Conservation (phyloP, 2,888 invertebrate species). For the Mantis religiosa region DNA sequence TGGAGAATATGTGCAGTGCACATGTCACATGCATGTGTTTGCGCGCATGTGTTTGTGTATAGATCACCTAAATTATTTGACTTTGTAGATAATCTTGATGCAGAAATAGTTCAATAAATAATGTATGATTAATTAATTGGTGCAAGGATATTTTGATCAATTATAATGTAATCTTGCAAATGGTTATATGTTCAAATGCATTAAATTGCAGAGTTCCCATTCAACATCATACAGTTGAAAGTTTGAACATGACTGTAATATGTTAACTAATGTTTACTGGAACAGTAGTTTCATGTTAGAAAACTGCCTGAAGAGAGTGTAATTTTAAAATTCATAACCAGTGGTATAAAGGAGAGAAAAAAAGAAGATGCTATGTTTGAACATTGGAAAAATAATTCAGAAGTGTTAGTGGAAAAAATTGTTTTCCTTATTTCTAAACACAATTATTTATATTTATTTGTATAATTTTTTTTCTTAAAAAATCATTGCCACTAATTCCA, state of each 20-base stretch:
- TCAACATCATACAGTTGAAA: not conserved
- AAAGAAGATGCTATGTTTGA: not conserved
- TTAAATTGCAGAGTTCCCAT: conserved; percentile 1
- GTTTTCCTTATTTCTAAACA: not conserved
- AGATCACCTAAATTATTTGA: conserved; percentile 6
- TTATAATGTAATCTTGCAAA: not conserved
- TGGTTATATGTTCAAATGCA: not conserved
- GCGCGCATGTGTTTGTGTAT: not conserved
- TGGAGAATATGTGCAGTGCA: no score
- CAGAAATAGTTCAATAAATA: conserved; percentile 4
- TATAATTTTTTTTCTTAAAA: not conserved
- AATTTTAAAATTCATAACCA: not conserved
- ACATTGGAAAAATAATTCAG: not conserved
- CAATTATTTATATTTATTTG: no score
- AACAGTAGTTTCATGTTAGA: not conserved
- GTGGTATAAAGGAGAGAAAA: not conserved
- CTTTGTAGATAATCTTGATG: conserved; percentile 3
- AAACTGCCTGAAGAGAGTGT: not conserved
- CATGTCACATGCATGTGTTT: no score
- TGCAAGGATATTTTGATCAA: not conserved
- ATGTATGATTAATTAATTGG: not conserved
- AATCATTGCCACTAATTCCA: conserved; percentile 7
- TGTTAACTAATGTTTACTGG: not conserved
- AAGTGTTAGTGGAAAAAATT: not conserved
- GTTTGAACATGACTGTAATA: not conserved